Evolutionary conservation across 2,888 invertebrate genomes (phyloP).

Genomic region (Adineta ricciae): DNA sequence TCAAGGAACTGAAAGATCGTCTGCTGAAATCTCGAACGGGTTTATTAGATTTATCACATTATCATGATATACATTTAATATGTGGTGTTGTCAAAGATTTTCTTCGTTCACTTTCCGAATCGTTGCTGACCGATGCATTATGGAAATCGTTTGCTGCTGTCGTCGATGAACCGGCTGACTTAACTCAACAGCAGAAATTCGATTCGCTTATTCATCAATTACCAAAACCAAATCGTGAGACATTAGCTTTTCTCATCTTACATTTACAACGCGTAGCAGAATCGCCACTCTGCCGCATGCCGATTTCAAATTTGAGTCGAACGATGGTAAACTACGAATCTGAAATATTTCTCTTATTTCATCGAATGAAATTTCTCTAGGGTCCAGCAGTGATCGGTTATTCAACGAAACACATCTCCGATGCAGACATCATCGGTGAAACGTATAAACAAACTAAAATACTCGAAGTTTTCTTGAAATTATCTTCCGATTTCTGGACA

Average conservation of each 20-base stretch:
- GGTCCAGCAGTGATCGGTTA: constrained; percentile 28
- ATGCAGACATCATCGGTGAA: constrained; percentile 22
- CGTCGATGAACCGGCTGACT: constrained; percentile 21
- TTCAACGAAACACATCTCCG: constrained; percentile 25
- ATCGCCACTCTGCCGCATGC: constrained; percentile 31
- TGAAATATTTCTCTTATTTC: not conserved
- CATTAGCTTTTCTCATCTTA: constrained; percentile 31
- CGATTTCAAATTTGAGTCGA: constrained; percentile 25
- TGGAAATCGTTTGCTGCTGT: constrained; percentile 28
- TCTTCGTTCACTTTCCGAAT: constrained; percentile 33
- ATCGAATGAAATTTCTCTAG: not conserved
- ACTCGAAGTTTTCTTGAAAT: not conserved
- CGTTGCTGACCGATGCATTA: constrained; percentile 25
- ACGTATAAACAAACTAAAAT: constrained; percentile 20
- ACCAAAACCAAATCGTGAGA: constrained; percentile 32
- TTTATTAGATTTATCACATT: constrained; percentile 29
- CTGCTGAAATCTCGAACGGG: constrained; percentile 24
- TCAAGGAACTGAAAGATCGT: constrained; percentile 29
- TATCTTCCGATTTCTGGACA: not conserved
- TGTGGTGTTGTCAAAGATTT: constrained; percentile 34
- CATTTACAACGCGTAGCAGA: constrained; percentile 30
- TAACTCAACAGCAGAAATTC: not conserved
- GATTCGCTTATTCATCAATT: constrained; percentile 23
- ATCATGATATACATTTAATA: constrained; percentile 28
- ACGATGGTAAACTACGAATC: not conserved